Evolutionary conservation across 2,888 invertebrate genomes (phyloP).

Genomic region (Baronia brevicornis): DNA sequence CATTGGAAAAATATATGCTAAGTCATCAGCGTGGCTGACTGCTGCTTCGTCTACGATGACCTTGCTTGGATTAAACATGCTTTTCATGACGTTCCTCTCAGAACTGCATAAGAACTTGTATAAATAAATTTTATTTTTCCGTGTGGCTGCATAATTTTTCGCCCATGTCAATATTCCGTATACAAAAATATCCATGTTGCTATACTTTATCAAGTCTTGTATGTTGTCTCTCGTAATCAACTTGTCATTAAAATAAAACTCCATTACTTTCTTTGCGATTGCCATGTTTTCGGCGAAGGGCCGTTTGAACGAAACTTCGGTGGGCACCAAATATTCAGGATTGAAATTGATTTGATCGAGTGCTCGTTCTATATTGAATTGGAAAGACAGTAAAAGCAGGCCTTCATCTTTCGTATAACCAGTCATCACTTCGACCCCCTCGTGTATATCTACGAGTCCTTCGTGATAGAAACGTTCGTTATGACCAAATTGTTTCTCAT

Average conservation of each 20-base stretch:
- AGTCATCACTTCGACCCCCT: slow-evolving; percentile 78
- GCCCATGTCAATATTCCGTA: slow-evolving; percentile 28
- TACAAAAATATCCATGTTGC: slow-evolving; percentile 29
- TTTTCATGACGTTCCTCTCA: slow-evolving; percentile 34
- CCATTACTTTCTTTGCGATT: slow-evolving; percentile 26
- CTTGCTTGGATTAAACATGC: slow-evolving; percentile 16
- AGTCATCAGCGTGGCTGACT: slow-evolving; percentile 17
- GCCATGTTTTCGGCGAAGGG: slow-evolving; percentile 25
- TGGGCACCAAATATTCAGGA: slow-evolving; percentile 26
- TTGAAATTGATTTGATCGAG: slow-evolving; percentile 24
- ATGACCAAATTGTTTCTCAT: slow-evolving; percentile 32
- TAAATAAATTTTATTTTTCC: slow-evolving; percentile 33
- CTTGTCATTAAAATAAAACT: slow-evolving; percentile 21
- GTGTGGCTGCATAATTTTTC: slow-evolving; percentile 27
- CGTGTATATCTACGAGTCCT: slow-evolving; percentile 47
- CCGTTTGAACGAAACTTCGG: slow-evolving; percentile 18
- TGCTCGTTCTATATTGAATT: slow-evolving; percentile 12
- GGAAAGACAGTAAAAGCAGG: slow-evolving; percentile 15
- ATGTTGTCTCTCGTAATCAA: slow-evolving; percentile 25
- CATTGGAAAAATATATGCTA: slow-evolving; percentile 24
- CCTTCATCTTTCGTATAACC: slow-evolving; percentile 83
- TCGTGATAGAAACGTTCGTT: slow-evolving; percentile 37
- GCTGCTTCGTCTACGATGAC: slow-evolving; percentile 6
- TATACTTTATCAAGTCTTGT: slow-evolving; percentile 26
- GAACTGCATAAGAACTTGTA: slow-evolving; percentile 45